Conservation (phyloP, 2,797 vertebrate genomes). For the Syndactyla subalaris region DNA sequence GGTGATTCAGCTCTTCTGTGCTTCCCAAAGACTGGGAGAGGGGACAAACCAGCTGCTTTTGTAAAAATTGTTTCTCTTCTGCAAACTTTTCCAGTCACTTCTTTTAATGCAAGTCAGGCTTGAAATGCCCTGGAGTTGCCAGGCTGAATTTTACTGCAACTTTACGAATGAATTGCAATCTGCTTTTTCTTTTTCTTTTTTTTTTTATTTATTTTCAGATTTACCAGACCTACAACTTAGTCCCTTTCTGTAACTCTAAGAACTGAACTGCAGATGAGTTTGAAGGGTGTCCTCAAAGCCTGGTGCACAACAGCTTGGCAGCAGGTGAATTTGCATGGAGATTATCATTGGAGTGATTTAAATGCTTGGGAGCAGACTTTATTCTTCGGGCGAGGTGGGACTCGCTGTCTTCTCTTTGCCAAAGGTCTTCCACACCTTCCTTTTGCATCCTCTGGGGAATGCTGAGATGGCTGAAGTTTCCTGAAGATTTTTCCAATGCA, state of each 20-base stretch:
- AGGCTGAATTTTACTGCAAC: not conserved
- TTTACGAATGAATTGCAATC: not conserved
- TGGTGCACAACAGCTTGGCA: not conserved
- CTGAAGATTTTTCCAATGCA: not conserved
- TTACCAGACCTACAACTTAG: not conserved
- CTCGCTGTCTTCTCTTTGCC: not conserved
- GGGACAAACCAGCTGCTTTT: conserved; percentile 34
- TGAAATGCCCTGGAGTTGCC: not conserved
- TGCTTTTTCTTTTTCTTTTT: not conserved
- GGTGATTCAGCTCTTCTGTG: not conserved
- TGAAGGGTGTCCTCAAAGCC: not conserved
- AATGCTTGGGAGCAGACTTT: not conserved
- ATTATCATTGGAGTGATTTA: not conserved
- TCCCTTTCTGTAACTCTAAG: not conserved
- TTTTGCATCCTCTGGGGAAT: not conserved
- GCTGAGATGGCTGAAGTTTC: not conserved
- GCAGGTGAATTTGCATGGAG: not conserved
- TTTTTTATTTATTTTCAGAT: not conserved
- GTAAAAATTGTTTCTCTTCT: not conserved
- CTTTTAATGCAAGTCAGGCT: not conserved
- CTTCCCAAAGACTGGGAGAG: not conserved
- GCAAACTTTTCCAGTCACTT: conserved; percentile 16
- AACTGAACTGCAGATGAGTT: not conserved
- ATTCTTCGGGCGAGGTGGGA: not conserved
- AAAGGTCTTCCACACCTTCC: not conserved